Evolutionary conservation across 2,113 vertebrate genomes (phyloP), one percentile per base, ranked within the genome.

Genomic region (Danionella cerebrum): DNA sequence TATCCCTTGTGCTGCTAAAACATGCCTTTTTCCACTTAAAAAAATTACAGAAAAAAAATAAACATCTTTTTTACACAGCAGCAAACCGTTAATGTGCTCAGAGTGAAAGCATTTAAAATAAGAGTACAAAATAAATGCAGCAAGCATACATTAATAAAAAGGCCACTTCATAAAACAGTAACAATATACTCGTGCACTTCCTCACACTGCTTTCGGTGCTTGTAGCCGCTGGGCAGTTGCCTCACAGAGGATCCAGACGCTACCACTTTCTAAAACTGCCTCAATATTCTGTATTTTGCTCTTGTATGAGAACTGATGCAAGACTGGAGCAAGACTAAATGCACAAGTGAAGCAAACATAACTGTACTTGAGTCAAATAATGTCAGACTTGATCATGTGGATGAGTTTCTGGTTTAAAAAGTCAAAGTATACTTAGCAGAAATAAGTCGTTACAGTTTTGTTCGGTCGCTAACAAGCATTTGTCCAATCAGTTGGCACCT

Each of bases 311-410:
- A 14, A 38, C 31, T 68, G 53, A 68, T 58, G 42, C 53, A 68
- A 68, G 42, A 48, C 39, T 7, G n/a, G 7, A 29, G 54, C 54
- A 69, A 68, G 44, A 7, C 53, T 54, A 45, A 42, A 59, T 39
- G 18, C 22, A 29, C 21, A 68, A 13, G 3, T 18, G 9, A 44
- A 8, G n/a, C 55, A 24, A 4, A 35, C 16, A 21, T 19, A 18
- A 10, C 31, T 21, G 13, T n/a, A 39, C 12, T 11, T 7, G 5
- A 44, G 22, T 19, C 27, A n/a, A 47, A 48, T 3, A 33, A 47
- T 35, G 14, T 3, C 12, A 21, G 31, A 24, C 12, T 10, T 18
- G 16, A 3, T 65, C 12, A 16, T 57, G 11, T 19, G 21, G 14
- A 18, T 13, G 5, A 33, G 3, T 19, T 24, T 9, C n/a, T 18